These are phyloP conservation scores for Rosalia funebris DNA, from an alignment of 2,888 invertebrate species.

Conservation along the genomic window DNA sequence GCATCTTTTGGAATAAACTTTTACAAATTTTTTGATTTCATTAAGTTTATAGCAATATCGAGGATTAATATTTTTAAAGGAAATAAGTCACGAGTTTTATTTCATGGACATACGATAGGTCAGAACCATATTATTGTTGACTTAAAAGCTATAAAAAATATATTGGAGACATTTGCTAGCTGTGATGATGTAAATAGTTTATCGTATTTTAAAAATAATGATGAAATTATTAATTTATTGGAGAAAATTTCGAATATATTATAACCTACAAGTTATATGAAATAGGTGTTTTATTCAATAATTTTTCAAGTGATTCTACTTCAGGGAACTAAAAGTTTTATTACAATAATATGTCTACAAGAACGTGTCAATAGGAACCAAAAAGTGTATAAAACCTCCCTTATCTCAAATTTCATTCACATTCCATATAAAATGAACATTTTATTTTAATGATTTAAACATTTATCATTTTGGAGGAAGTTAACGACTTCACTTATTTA, in stretches of 20 bases:
- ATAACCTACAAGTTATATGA: too few relatives aligned
- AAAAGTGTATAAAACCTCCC: too few relatives aligned
- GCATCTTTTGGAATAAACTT: constrained; percentile 83
- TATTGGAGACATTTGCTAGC: constrained; percentile 62
- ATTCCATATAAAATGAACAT: too few relatives aligned
- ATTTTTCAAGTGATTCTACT: too few relatives aligned
- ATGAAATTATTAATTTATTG: constrained; percentile 31
- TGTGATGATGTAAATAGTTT: constrained; percentile 61
- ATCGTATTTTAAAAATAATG: constrained; percentile 60
- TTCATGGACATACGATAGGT: constrained; percentile 63
- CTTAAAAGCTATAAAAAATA: constrained; percentile 61
- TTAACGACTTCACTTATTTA: background rate
- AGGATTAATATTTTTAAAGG: constrained; percentile 63
- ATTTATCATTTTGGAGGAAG: background rate
- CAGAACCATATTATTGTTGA: constrained; percentile 66
- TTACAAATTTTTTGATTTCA: constrained; percentile 73
- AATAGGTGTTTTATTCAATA: too few relatives aligned
- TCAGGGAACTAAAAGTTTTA: too few relatives aligned
- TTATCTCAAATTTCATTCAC: too few relatives aligned
- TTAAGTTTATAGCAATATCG: constrained; percentile 68
- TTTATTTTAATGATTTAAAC: background rate
- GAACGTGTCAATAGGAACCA: too few relatives aligned
- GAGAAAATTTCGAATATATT: constrained; percentile 28
- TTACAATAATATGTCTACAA: too few relatives aligned
- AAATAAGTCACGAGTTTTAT: constrained; percentile 52